Conservation (phyloP, 2,797 vertebrate species). For the Scarus forsteni region DNA sequence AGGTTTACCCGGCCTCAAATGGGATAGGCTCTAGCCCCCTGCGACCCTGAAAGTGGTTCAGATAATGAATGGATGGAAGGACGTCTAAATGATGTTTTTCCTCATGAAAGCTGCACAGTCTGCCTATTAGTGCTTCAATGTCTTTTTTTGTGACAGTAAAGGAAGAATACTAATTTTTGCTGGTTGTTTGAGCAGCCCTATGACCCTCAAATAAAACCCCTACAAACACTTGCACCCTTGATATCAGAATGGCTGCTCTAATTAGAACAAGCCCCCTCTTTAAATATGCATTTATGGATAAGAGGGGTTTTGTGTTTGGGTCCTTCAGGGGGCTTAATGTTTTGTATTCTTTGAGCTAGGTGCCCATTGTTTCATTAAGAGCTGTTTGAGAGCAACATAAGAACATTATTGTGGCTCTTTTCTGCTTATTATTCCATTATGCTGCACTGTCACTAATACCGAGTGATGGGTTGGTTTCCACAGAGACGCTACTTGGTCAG, state of each 20-base stretch:
- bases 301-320: slow-evolving; percentile 13
- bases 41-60: too few relatives aligned
- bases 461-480: slow-evolving; percentile 62
- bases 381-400: slow-evolving; percentile 45
- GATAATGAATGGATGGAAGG: too few relatives aligned
- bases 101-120: too few relatives aligned
- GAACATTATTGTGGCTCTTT: slow-evolving; percentile 38
- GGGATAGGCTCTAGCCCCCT: too few relatives aligned
- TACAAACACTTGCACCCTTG: slow-evolving; percentile 3
- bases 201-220: not conserved
- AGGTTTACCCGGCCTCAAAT: too few relatives aligned
- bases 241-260: slow-evolving; percentile 11
- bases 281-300: slow-evolving; percentile 25
- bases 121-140: not conserved
- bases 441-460: slow-evolving; percentile 33
- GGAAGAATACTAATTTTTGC: not conserved
- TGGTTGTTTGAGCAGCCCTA: not conserved
- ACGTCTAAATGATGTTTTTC: too few relatives aligned
- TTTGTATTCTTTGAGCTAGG: slow-evolving; percentile 34
- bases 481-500: slow-evolving; percentile 61
- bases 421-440: slow-evolving; percentile 47
- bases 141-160: not conserved
- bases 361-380: slow-evolving; percentile 38
- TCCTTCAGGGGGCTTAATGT: slow-evolving; percentile 42
- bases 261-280: slow-evolving; percentile 16